Percentiles rank a stretch among this genome's conserved stretches.
These are phyloP conservation scores for Xanthia togata DNA, from an alignment of 2,888 invertebrate species.

Conservation along the genomic window DNA sequence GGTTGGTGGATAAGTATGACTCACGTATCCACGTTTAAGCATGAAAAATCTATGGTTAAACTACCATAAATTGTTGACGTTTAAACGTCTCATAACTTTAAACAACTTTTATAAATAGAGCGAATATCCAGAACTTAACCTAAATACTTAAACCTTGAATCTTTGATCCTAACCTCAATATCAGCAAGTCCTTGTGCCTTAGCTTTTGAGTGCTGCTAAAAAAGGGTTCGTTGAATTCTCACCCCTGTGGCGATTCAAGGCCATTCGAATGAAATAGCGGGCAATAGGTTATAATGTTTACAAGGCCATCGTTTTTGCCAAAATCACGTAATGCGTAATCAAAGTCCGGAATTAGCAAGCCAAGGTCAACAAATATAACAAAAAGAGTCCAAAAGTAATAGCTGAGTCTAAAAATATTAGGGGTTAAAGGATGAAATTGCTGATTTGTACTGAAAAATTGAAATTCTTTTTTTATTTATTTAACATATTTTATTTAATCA, in stretches of 20 bases:
- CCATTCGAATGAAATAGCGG: not conserved
- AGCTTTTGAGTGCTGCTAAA: not conserved
- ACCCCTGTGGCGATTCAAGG: slow-evolving; percentile 1
- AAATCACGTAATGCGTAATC: no score
- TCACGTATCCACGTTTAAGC: not conserved
- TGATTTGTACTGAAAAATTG: no score
- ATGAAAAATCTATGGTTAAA: no score
- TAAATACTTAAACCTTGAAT: not conserved
- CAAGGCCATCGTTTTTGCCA: no score
- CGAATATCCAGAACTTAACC: not conserved
- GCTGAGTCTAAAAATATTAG: no score
- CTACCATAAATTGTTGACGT: not conserved
- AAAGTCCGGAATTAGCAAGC: no score
- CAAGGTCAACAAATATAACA: no score
- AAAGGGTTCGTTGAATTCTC: not conserved
- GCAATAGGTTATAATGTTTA: not conserved
- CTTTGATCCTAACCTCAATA: not conserved
- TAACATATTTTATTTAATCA: no score
- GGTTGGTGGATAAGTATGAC: not conserved
- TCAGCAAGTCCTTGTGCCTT: not conserved
- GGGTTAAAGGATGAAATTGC: no score
- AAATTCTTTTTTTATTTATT: no score
- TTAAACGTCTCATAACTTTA: not conserved
- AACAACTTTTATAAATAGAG: not conserved
- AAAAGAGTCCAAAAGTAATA: no score